Evolutionary conservation across 2,113 vertebrate species (phyloP), one percentile per base, ranked within the genome.

Genomic region (Istiophorus platypterus): DNA sequence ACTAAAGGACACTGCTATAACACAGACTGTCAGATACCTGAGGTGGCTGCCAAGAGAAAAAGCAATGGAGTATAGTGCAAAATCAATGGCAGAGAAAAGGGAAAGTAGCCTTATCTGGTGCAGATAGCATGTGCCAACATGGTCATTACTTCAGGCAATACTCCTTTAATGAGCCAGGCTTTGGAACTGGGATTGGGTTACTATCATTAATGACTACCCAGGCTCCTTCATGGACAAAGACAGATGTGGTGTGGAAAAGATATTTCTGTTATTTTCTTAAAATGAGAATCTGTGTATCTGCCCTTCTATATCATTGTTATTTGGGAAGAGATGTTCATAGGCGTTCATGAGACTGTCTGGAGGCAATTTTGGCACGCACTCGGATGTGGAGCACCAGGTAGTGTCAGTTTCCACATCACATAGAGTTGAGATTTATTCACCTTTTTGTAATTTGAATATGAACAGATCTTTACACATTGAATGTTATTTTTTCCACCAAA

Each of bases 101-200:
- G 7, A 56, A 70, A 61, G 15, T 22, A 42, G 1, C 31, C 41
- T 59, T 67, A 64, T 80, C 58, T 67, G 41, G 84, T 31, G 68
- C 49, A 63, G n/a, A 85, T 61, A 64, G 12, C 39, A 45, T 24
- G 27, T 52, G 34, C 57, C 41, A 71, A 63, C 70, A 26, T 63
- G 78, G 66, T 49, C 63, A 57, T 64, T 65, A 81, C 67, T 84
- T 49, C 18, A 76, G 81, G 78, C 68, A 51, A 61, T 83, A 66
- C 26, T 74, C 49, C 47, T 31, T 34, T 80, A 89, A 78, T 82
- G 75, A 85, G 86, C 72, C 78, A 67, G 27, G n/a, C 34, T 72
- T 39, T 74, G 52, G 26, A 31, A 13, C 77, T 72, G 27, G 8
- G 69, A 34, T 52, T 54, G 37, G 27, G 24, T 26, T 74, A 67